Base-by-base conservation (phyloP, 2,888 invertebrate genomes). In the Caenorhabditis wallacei region DNA sequence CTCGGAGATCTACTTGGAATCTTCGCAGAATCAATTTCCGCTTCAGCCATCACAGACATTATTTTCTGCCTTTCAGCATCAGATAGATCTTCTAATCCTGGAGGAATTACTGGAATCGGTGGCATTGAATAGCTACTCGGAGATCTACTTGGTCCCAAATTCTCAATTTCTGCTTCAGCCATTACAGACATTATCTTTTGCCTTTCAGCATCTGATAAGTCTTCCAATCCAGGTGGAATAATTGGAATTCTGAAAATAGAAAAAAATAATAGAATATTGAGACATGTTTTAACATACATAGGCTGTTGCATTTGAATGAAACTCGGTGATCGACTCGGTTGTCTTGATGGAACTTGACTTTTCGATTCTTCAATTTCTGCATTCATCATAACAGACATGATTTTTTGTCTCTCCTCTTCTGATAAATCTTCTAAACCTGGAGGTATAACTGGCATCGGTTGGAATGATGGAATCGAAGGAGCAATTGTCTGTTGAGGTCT, bases 111-210 rank as follows among this genome's bases (percentile, higher is more conserved):
- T 43, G 69, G 64, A 24, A 46, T 37, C 2, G 64, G 56, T 24
- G 61, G 56, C 16, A 79, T 64, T 1, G 70, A 64, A 22, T 61
- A 70, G 20, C 35, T 61, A 48, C 69, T 79, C 10, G 63, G 70
- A 7, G 78, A 70, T 57, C 66, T 24, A 53, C 80, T 66, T 1
- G 71, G 69, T 7, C 48, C 69, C 7, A 54, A 20, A 16, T 51
- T 76, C 30, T 69, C 59, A 26, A 69, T 20, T 54, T 84, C 86
- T 4, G 85, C 86, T 48, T 79, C 69, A n/a, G 70, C 76, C 93
- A 94, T 94, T n/a, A 94, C 94, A 80, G 93, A 93, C 85, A 94
- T 93, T 64, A 94, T 94, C 91, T 94, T 93, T 74, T 93, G 93
- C 69, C 94, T 92, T 90, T 94, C 94, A 84, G 94, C 94, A 54